phyloP scores from a whole-genome alignment of 1,140 invertebrate species.

The Carcinoscorpius rotundicauda region DNA sequence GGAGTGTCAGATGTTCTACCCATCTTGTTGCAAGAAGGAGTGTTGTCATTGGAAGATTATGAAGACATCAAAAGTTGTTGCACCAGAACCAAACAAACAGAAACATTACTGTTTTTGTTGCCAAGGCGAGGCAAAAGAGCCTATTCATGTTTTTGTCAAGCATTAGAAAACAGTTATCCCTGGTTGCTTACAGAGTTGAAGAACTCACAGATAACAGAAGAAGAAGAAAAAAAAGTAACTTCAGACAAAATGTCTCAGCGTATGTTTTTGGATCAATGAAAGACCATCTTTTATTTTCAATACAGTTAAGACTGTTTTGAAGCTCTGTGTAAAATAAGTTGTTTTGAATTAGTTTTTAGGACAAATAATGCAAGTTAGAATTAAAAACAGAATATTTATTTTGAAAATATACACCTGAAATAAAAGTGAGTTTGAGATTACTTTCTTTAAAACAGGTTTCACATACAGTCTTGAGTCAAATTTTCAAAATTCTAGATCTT shows the following conservation, averaged over 20 bases:
- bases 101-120: not conserved
- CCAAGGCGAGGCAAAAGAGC: not conserved
- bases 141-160: conserved; percentile 1
- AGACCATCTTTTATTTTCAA: too few species aligned
- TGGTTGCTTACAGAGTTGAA: not conserved
- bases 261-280: too few species aligned
- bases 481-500: too few species aligned
- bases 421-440: too few species aligned
- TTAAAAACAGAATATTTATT: too few species aligned
- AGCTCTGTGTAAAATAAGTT: too few species aligned
- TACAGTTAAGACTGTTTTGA: too few species aligned
- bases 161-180: not conserved
- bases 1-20: not conserved
- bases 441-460: too few species aligned
- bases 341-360: too few species aligned
- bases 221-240: not conserved
- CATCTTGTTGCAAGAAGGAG: not conserved
- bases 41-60: not conserved
- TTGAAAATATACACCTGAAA: too few species aligned
- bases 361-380: too few species aligned
- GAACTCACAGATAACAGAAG: not conserved
- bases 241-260: not conserved
- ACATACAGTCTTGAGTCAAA: too few species aligned
- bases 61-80: not conserved
- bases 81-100: not conserved